Percentiles rank a stretch among this genome's conserved stretches.
These are phyloP conservation scores for Drosophila orosa DNA, from an alignment of 1,140 invertebrate genomes.

Conservation along the genomic window DNA sequence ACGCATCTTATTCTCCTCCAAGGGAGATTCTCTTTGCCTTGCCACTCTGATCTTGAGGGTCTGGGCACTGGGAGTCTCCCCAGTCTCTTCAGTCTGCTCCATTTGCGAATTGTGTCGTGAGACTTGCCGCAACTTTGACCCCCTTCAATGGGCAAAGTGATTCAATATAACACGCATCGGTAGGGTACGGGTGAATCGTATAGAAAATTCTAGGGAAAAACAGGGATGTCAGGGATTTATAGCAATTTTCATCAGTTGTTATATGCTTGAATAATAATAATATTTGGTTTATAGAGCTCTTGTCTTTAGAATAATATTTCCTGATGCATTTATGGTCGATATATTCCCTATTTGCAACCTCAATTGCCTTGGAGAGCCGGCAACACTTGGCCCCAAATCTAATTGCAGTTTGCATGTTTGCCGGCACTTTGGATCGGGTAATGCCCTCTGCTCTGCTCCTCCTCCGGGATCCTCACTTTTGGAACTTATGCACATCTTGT, in stretches of 20 bases:
- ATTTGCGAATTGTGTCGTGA: constrained; percentile 70
- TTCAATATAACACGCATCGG: constrained; percentile 49
- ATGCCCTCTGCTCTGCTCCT: background rate
- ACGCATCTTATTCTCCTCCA: constrained; percentile 35
- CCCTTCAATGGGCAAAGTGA: constrained; percentile 56
- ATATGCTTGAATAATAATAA: background rate
- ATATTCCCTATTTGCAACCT: background rate
- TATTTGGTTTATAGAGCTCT: background rate
- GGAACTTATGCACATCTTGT: constrained; percentile 60
- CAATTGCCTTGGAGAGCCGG: constrained; percentile 16
- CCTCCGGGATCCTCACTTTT: constrained; percentile 8
- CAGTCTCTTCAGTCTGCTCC: constrained; percentile 26
- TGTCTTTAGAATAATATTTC: background rate
- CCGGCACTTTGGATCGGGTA: constrained; percentile 49
- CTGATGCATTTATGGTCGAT: background rate
- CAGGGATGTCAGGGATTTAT: background rate
- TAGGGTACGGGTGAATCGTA: background rate
- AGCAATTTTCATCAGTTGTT: background rate
- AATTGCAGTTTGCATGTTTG: constrained; percentile 69
- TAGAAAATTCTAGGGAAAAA: constrained; percentile 10
- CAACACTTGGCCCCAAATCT: constrained; percentile 50
- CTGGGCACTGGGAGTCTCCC: constrained; percentile 7
- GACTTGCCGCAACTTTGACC: constrained; percentile 67
- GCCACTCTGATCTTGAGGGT: constrained; percentile 20
- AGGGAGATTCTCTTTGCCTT: constrained; percentile 12